phyloP scores from a whole-genome alignment of 1,140 invertebrate species.

The Pissodes strobi region DNA sequence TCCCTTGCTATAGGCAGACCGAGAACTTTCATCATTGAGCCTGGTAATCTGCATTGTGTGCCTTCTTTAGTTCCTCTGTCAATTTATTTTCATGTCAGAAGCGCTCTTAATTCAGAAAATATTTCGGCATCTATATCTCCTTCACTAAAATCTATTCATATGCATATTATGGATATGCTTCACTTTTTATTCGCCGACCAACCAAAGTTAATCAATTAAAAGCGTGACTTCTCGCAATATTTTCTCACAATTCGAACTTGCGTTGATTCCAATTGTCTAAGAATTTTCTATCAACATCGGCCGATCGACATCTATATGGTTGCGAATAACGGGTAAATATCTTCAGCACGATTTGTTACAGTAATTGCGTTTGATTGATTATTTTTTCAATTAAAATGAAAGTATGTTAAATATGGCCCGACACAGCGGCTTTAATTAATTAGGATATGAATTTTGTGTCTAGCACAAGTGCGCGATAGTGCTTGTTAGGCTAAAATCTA shows the following conservation, averaged over 20 bases:
- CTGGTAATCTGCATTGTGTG: too few species aligned
- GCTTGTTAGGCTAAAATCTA: not conserved
- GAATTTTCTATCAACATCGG: constrained; percentile 3
- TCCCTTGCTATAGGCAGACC: too few species aligned
- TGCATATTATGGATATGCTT: too few species aligned
- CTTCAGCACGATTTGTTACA: constrained; percentile 23
- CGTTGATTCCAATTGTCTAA: not conserved
- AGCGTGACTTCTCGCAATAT: not conserved
- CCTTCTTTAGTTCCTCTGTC: too few species aligned
- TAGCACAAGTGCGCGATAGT: not conserved
- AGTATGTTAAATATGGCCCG: constrained; percentile 16
- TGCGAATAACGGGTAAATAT: constrained; percentile 20
- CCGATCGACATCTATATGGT: constrained; percentile 15
- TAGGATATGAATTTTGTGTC: not conserved
- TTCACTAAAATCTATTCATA: too few species aligned
- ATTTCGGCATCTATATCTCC: too few species aligned
- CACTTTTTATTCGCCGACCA: too few species aligned
- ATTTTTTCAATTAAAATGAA: constrained; percentile 32
- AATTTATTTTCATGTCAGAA: too few species aligned
- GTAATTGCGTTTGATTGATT: constrained; percentile 30
- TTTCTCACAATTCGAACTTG: too few species aligned
- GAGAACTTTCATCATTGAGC: too few species aligned
- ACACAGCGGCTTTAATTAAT: constrained; percentile 19
- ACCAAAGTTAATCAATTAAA: too few species aligned
- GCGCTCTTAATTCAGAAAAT: too few species aligned